Evolutionary conservation across 2,113 vertebrate genomes (phyloP).

Genomic region (Chaetodon auriga): DNA sequence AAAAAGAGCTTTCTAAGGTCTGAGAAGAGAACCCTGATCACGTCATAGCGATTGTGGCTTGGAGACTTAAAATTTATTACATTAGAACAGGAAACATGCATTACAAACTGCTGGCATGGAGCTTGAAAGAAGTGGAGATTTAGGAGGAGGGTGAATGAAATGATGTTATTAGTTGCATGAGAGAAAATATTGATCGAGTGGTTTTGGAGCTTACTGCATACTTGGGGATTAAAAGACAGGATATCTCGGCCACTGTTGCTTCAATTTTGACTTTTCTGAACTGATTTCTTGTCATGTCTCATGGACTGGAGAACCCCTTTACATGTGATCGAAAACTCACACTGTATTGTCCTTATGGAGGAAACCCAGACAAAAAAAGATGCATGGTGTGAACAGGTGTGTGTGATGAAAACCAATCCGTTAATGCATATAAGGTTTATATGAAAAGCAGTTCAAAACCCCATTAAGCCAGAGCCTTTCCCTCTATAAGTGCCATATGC

Average conservation of each 20-base stretch:
- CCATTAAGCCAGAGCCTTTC: background rate
- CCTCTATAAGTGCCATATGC: background rate
- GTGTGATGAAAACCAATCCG: background rate
- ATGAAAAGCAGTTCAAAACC: background rate
- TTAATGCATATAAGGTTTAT: background rate
- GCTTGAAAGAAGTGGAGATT: background rate
- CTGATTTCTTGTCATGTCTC: background rate
- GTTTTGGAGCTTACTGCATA: too few species aligned
- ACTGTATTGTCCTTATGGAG: background rate
- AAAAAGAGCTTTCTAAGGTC: background rate
- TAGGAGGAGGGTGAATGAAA: background rate
- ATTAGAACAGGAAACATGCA: background rate
- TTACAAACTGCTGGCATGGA: background rate
- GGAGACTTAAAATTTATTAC: too few species aligned
- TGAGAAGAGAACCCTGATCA: too few species aligned
- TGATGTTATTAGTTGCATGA: background rate
- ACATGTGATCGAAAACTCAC: background rate
- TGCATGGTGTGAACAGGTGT: background rate
- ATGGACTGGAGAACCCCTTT: background rate
- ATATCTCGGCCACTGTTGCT: background rate
- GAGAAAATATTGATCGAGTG: background rate
- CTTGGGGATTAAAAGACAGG: background rate
- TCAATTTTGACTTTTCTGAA: background rate
- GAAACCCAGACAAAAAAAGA: background rate
- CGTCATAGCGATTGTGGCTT: too few species aligned